Evolutionary conservation across 2,888 invertebrate genomes (phyloP), one percentile per base, ranked within the genome.

Genomic region (Alloplasta piceator): DNA sequence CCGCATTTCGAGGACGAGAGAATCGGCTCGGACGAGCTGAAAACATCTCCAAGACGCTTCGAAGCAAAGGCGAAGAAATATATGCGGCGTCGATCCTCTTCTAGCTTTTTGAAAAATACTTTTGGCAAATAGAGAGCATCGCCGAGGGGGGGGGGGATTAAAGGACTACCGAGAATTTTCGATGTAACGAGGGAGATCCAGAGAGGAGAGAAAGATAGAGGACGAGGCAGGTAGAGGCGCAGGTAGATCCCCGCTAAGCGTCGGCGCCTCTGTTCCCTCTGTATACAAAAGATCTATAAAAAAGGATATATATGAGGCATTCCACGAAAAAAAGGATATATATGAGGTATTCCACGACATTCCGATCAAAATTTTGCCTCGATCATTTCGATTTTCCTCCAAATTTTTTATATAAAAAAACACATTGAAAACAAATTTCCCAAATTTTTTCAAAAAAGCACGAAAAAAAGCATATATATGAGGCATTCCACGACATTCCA

Each of bases 201-300:
- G 46, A 10, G 9, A 12, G 50, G n/a, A 12, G 12, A 50, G 12
- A 6, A 43, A 6, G 43, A 43, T 43, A 4, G 10, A 43, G 7
- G 43, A 1, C 43, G 43, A 43, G 43, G 10, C 43, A 43, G 10
- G 6, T 43, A 55, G 12, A 43, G 14, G 7, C 39, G n/a, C 70
- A 56, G 36, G 63, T 71, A 58, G 9, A 6, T n/a, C 41, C 5
- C 43, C 1, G 5, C 36, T 4, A 60, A 58, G 56, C 63, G 78
- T 39, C 67, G 71, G 71, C 67, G 71, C 61, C 76, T 71, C 61
- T 76, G n/a, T 70, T 76, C 36, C 41, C 26, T 36, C 41, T 46
- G 2, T 5, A 38, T 58, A 60, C 46, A 36, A 43, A 46, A 12
- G 12, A 14, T 43, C 9, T 43, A 43, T 43, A 43, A 9, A 43